These are phyloP conservation scores for Drosophila chauvacae DNA, from an alignment of 1,140 invertebrate genomes.

Conservation along the genomic window DNA sequence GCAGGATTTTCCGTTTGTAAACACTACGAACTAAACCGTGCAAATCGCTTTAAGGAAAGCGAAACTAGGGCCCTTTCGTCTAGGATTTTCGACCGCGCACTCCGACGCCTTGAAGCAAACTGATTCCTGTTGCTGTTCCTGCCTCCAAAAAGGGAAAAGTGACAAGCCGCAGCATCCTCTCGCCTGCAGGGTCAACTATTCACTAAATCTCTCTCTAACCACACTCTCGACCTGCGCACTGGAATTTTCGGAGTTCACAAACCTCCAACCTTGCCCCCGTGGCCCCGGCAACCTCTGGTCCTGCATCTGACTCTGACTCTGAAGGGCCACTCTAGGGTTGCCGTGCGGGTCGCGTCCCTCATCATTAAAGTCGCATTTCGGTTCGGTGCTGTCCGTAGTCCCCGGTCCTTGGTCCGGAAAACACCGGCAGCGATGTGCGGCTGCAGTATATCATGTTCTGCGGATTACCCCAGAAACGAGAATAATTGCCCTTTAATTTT, in stretches of 20 bases:
- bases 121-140: conserved; percentile 71
- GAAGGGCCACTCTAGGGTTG: conserved; percentile 47
- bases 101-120: conserved; percentile 60
- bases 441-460: conserved; percentile 69
- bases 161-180: conserved; percentile 39
- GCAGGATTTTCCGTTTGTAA: conserved; percentile 31
- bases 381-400: conserved; percentile 15
- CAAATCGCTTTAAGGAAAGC: background rate
- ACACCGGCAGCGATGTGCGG: conserved; percentile 37
- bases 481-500: conserved; percentile 76
- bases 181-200: conserved; percentile 20
- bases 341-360: conserved; percentile 66
- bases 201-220: background rate
- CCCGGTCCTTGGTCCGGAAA: conserved; percentile 9
- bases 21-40: conserved; percentile 21
- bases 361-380: conserved; percentile 72
- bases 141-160: conserved; percentile 9
- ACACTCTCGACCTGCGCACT: conserved; percentile 61
- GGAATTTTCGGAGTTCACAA: conserved; percentile 31
- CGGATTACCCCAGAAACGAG: conserved; percentile 69
- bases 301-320: conserved; percentile 17
- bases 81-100: conserved; percentile 25
- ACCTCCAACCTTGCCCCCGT: conserved; percentile 13
- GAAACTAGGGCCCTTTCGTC: conserved; percentile 4
- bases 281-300: conserved; percentile 18